Conservation (phyloP, 2,888 invertebrate genomes). For the Coelinius sp. region DNA sequence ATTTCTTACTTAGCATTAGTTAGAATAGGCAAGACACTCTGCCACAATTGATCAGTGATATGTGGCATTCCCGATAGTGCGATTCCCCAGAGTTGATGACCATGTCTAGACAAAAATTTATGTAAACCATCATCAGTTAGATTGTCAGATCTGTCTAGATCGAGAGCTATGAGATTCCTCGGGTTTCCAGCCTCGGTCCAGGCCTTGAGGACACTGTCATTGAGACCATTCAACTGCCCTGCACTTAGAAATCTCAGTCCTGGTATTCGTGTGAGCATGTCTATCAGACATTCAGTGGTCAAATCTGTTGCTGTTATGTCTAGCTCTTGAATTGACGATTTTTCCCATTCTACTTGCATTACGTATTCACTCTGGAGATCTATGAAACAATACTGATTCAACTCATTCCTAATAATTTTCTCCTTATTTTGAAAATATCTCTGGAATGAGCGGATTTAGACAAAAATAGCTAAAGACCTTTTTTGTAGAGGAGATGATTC, state of each 20-base stretch:
- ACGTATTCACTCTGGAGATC: slow-evolving; percentile 93
- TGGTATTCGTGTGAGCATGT: slow-evolving; percentile 90
- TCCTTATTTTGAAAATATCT: too few relatives aligned
- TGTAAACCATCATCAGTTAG: slow-evolving; percentile 92
- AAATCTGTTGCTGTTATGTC: slow-evolving; percentile 98
- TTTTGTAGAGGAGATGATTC: too few relatives aligned
- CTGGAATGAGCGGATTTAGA: too few relatives aligned
- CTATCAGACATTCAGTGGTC: slow-evolving; percentile 92
- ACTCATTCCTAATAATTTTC: too few relatives aligned
- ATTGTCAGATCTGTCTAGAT: slow-evolving; percentile 96
- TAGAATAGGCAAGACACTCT: slow-evolving; percentile 91
- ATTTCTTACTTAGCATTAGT: slow-evolving; percentile 87
- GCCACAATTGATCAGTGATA: slow-evolving; percentile 98
- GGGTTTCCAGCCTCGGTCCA: slow-evolving; percentile 91
- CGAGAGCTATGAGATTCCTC: slow-evolving; percentile 84
- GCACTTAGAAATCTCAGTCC: slow-evolving; percentile 91
- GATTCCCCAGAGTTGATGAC: slow-evolving; percentile 89
- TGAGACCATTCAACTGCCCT: slow-evolving; percentile 98
- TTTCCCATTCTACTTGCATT: slow-evolving; percentile 98
- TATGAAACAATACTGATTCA: slow-evolving; percentile 67
- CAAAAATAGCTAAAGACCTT: too few relatives aligned
- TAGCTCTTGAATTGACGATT: slow-evolving; percentile 92
- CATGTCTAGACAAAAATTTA: slow-evolving; percentile 92
- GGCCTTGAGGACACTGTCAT: slow-evolving; percentile 92
- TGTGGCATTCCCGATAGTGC: slow-evolving; percentile 96